These are phyloP conservation scores for Tolmerus cingulatus DNA, from an alignment of 2,888 invertebrate genomes.

Conservation along the genomic window DNA sequence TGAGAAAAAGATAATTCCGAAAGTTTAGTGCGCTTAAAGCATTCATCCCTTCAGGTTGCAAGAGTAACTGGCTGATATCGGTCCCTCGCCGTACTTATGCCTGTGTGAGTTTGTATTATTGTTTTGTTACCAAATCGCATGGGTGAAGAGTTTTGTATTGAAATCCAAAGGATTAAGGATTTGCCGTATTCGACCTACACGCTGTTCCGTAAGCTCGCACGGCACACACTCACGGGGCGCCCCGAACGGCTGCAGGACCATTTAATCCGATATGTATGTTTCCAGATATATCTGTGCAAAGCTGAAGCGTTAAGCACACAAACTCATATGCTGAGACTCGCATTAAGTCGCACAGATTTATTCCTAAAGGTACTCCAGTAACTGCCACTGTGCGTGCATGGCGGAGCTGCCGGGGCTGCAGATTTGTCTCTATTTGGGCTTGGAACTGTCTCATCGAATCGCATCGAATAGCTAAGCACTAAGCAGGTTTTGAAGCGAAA, in stretches of 20 bases:
- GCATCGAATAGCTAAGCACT: slow-evolving; percentile 40
- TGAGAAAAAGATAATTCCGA: slow-evolving; percentile 35
- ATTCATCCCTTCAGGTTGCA: slow-evolving; percentile 31
- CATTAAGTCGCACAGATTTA: slow-evolving; percentile 47
- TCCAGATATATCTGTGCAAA: slow-evolving; percentile 40
- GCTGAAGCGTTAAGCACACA: slow-evolving; percentile 38
- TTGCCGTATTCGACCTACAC: slow-evolving; percentile 59
- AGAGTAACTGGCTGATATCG: slow-evolving; percentile 22
- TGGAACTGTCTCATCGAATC: slow-evolving; percentile 26
- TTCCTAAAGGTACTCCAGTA: slow-evolving; percentile 38
- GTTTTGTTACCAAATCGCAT: slow-evolving; percentile 50
- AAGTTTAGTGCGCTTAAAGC: slow-evolving; percentile 41
- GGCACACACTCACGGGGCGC: slow-evolving; percentile 44
- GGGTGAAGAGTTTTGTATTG: slow-evolving; percentile 56
- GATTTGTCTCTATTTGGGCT: slow-evolving; percentile 19
- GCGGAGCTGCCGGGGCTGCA: background rate
- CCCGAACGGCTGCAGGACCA: slow-evolving; percentile 41
- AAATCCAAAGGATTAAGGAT: slow-evolving; percentile 63
- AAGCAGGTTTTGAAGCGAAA: slow-evolving; percentile 36
- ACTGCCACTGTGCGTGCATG: slow-evolving; percentile 30
- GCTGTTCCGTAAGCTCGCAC: slow-evolving; percentile 47
- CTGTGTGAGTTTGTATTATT: slow-evolving; percentile 49
- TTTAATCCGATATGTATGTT: slow-evolving; percentile 46
- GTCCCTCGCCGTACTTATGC: slow-evolving; percentile 29
- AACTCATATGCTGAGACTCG: slow-evolving; percentile 47